These are phyloP conservation scores for Trachelipus rathkii DNA, from an alignment of 1,140 invertebrate species.

Conservation along the genomic window DNA sequence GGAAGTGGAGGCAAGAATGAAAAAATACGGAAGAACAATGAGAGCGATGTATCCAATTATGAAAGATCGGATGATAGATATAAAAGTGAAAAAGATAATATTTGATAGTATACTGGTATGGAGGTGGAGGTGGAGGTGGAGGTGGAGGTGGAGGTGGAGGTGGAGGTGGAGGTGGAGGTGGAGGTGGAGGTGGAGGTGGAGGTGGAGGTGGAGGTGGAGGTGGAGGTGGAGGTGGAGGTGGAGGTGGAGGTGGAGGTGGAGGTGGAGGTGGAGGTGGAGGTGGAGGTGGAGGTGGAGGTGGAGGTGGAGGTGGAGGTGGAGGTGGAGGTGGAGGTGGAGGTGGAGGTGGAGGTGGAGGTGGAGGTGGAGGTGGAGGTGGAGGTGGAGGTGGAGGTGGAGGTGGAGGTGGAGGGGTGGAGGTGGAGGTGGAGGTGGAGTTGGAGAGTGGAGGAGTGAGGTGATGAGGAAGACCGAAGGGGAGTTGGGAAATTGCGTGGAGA, in stretches of 20 bases:
- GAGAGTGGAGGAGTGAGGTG: no score
- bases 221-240: neutral
- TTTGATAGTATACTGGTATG: no score
- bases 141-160: neutral
- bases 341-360: neutral
- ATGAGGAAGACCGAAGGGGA: no score
- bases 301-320: neutral
- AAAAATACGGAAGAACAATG: no score
- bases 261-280: neutral
- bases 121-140: slow-evolving; percentile 1
- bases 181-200: neutral
- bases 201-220: neutral
- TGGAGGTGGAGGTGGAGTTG: slow-evolving; percentile 8
- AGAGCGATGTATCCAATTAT: no score
- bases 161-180: neutral
- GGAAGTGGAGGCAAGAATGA: no score
- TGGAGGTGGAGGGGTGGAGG: no score
- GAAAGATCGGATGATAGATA: no score
- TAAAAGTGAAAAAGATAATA: no score
- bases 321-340: neutral
- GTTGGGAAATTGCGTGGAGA: no score
- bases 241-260: neutral
- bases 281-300: neutral
- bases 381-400: neutral
- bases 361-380: neutral